Evolutionary conservation across 2,888 invertebrate genomes (phyloP), one percentile per base, ranked within the genome.

Genomic region (Latheticus oryzae): DNA sequence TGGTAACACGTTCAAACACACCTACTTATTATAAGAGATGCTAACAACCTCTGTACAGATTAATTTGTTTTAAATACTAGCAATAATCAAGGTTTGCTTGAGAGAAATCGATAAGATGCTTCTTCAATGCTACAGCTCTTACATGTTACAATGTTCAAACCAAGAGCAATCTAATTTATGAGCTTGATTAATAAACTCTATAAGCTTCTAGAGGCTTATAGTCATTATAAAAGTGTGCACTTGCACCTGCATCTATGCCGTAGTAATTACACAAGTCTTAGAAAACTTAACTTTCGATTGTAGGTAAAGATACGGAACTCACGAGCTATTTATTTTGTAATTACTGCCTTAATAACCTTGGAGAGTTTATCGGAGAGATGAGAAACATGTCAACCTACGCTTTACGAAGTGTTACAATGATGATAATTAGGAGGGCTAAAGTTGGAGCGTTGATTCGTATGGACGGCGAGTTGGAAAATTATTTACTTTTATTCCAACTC

Each of bases 211-310:
- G 19, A 30, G 33, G 48, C 24, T 35, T 48, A 23, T 35, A 21
- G 16, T 12, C 35, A 35, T 43, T 30, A 35, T 33, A 52, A 28
- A 53, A 53, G 37, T 35, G 16, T 23, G 23, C 21, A 47, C 28
- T 55, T 55, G 55, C 55, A 47, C 55, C 55, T 55, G 55, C 55
- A 47, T 30, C 37, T 47, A 21, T 16, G 12, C 35, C 9, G 23
- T 15, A 15, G 47, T 47, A 47, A 47, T 47, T 47, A 47, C 47
- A 35, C 24, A 47, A 24, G 33, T 47, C 33, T 47, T 47, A 47
- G 47, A 11, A 9, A 19, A 15, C 26, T 47, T 47, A 13, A 24
- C 3, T 33, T 47, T 47, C 24, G 47, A 47, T 30, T 35, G 33
- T 24, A 35, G 8, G 12, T 13, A 4, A 11, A 8, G 33, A 47